A percentile compares a stretch with the other conserved stretches of the same genome.
phyloP scores from a whole-genome alignment of 2,888 invertebrate species.

The Acleris laterana region DNA sequence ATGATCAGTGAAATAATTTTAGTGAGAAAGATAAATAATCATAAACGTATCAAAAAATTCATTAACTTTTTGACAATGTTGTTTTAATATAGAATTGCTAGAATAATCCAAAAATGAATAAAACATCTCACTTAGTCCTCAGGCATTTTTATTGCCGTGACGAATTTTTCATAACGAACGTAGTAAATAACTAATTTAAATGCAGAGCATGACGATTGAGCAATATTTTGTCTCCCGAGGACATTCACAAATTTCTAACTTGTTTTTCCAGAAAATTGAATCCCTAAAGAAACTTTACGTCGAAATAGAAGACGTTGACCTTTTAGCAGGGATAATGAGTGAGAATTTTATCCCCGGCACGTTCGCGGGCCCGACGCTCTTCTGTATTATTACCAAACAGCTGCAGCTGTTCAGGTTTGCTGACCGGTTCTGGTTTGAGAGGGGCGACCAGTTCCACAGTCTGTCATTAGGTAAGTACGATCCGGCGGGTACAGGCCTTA shows the following conservation, averaged over 20 bases:
- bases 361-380: conserved; percentile 62
- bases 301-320: conserved; percentile 63
- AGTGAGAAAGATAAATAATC: no score
- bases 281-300: conserved; percentile 58
- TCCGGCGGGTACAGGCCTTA: not conserved
- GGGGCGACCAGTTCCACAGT: conserved; percentile 68
- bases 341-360: conserved; percentile 60
- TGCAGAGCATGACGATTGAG: conserved; percentile 10
- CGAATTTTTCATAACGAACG: not conserved
- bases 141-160: not conserved
- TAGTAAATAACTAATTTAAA: conserved; percentile 7
- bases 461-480: conserved; percentile 57
- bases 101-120: no score
- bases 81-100: no score
- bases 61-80: no score
- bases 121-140: no score
- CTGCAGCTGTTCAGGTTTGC: conserved; percentile 58
- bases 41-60: no score
- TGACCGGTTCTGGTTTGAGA: conserved; percentile 70
- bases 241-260: conserved; percentile 29
- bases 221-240: conserved; percentile 13
- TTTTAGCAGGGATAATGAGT: conserved; percentile 64
- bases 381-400: conserved; percentile 68
- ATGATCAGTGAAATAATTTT: no score
- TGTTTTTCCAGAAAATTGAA: conserved; percentile 60